A percentile compares a stretch with the other conserved stretches of the same genome.
phyloP scores from a whole-genome alignment of 2,797 vertebrate species.

The Coregonus suidteri region DNA sequence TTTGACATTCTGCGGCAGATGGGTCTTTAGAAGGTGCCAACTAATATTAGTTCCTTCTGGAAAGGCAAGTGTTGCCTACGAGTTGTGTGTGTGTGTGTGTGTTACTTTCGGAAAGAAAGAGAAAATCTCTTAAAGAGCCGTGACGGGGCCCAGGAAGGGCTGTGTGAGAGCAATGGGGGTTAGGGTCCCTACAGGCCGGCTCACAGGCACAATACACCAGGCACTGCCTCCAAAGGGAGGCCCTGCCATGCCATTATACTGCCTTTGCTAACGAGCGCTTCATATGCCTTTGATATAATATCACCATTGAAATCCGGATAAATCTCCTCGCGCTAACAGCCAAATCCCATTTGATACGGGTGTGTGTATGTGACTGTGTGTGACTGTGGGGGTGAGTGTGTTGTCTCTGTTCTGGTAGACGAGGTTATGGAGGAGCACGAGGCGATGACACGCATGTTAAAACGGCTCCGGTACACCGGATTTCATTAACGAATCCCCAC shows the following conservation, averaged over 20 bases:
- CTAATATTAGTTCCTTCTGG: slow-evolving; percentile 86
- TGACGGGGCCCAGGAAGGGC: slow-evolving; percentile 82
- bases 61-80: slow-evolving; percentile 82
- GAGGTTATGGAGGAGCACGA: slow-evolving; percentile 74
- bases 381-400: slow-evolving; percentile 23
- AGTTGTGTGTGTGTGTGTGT: background rate
- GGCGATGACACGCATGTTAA: slow-evolving; percentile 82
- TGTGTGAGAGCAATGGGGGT: slow-evolving; percentile 84
- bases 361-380: slow-evolving; percentile 30
- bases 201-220: slow-evolving; percentile 86
- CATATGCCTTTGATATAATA: slow-evolving; percentile 93
- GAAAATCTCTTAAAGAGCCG: slow-evolving; percentile 89
- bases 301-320: slow-evolving; percentile 91
- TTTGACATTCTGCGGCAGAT: slow-evolving; percentile 86
- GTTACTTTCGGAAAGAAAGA: slow-evolving; percentile 14
- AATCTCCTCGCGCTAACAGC: slow-evolving; percentile 86
- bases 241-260: slow-evolving; percentile 89
- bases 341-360: slow-evolving; percentile 93
- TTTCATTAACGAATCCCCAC: slow-evolving; percentile 74
- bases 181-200: slow-evolving; percentile 85
- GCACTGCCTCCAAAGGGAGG: slow-evolving; percentile 84
- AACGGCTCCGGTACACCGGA: slow-evolving; percentile 61
- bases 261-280: slow-evolving; percentile 89
- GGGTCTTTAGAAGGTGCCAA: slow-evolving; percentile 85
- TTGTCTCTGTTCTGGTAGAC: slow-evolving; percentile 71